Evolutionary conservation across 2,113 vertebrate genomes (phyloP).

Genomic region (Leucoraja erinaceus): DNA sequence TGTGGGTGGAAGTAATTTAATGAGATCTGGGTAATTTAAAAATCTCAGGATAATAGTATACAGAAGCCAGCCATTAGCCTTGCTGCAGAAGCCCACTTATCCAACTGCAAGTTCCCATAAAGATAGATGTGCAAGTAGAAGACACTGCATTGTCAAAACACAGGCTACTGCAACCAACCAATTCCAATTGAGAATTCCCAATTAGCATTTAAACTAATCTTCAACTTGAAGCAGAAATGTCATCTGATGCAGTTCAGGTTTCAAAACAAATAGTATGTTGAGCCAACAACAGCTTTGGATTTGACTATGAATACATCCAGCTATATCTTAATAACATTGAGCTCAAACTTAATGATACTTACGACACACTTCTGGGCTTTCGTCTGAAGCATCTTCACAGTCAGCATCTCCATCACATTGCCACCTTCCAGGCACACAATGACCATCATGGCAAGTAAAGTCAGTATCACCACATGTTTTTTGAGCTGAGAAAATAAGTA

Average conservation of each 20-base stretch:
- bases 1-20: no score
- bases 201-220: no score
- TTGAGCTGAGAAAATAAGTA: constrained; percentile 60
- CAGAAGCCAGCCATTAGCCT: not conserved
- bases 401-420: constrained; percentile 91
- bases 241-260: not conserved
- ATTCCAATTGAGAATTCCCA: no score
- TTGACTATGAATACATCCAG: not conserved
- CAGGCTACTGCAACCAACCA: no score
- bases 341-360: constrained; percentile 54
- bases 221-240: not conserved
- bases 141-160: no score
- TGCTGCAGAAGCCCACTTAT: not conserved
- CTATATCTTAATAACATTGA: not conserved
- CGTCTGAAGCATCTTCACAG: constrained; percentile 90
- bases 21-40: no score
- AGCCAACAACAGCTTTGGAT: no score
- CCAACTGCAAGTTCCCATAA: not conserved
- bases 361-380: constrained; percentile 82
- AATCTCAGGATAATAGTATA: not conserved
- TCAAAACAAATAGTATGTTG: not conserved
- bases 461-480: constrained; percentile 79
- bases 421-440: constrained; percentile 88
- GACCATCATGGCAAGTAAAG: constrained; percentile 83
- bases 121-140: no score